Evolutionary conservation across 1,140 invertebrate species (phyloP).

Genomic region (Magallana gigas): DNA sequence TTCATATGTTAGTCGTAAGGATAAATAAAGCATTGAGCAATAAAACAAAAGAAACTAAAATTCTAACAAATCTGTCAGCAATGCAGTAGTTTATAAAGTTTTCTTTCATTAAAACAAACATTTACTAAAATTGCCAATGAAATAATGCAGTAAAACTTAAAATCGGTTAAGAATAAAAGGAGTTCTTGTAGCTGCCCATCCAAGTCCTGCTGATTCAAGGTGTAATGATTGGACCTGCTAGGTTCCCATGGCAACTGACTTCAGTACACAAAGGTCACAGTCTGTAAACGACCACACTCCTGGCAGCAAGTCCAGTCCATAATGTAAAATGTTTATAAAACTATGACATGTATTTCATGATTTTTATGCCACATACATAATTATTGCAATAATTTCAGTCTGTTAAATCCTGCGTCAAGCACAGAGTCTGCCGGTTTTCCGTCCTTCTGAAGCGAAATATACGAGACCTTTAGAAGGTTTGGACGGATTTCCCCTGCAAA

Average conservation of each 20-base stretch:
- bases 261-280: conserved; percentile 1
- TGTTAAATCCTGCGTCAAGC: not conserved
- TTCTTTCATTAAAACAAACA: not conserved
- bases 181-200: conserved; percentile 1
- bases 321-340: conserved; percentile 6
- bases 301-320: not conserved
- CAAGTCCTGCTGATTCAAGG: not conserved
- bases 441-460: conserved; percentile 23
- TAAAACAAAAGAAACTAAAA: conserved; percentile 3
- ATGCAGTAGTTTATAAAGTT: conserved; percentile 2
- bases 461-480: not conserved
- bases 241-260: not conserved
- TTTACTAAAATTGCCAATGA: conserved; percentile 21
- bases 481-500: not conserved
- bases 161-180: not conserved
- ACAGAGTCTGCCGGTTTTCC: not conserved
- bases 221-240: not conserved
- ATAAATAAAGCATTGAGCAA: conserved; percentile 34
- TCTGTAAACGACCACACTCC: not conserved
- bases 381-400: conserved; percentile 28
- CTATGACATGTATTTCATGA: not conserved
- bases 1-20: not conserved
- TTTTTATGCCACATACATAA: conserved; percentile 28
- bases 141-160: not conserved
- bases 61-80: not conserved